Evolutionary conservation across 2,888 invertebrate genomes (phyloP), one percentile per base, ranked within the genome.

Genomic region (Drosophila nr. perissopoda): DNA sequence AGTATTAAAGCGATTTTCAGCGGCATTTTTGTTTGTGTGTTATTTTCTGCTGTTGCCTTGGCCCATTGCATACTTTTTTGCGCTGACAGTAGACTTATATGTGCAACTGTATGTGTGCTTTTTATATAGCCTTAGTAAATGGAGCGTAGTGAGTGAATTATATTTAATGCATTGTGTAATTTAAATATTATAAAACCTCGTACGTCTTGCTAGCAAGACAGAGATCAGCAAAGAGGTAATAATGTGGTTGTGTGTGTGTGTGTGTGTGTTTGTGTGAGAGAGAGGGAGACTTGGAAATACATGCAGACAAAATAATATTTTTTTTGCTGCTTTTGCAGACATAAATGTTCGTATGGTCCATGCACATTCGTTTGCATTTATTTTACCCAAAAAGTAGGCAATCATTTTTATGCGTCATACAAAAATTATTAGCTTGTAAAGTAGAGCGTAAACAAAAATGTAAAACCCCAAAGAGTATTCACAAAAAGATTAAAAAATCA

Each of bases 1-100:
- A 90, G 89, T 87, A 91, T 88, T 90, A 91, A 87, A 82, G 82
- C 82, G 83, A 89, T 84, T 89, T 90, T 89, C 91, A 90, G 80
- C 82, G 64, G 74, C 83, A 80, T 81, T 87, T 76, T 86, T 76
- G 74, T 63, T 66, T 21, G n/a, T 29, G 29, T 51, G 4, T 4
- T 56, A 21, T 21, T 57, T 42, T 34, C 52, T 74, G 76, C 62
- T 79, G 65, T 76, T 58, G 54, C 36, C 51, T 61, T 68, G 53
- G 63, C 58, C 66, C 69, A 64, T 72, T 68, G 74, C 79, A 70
- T 80, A 71, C 76, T 76, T 77, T 62, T 82, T 65, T 73, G 73
- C 62, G 68, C 82, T 62, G 75, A 54, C 70, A 77, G 71, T 54
- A 49, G 59, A 70, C 70, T 75, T 64, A 21, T 70, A n/a, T 48